Conservation (phyloP, 2,797 vertebrate species). For the Melanotaenia parkinsoni region DNA sequence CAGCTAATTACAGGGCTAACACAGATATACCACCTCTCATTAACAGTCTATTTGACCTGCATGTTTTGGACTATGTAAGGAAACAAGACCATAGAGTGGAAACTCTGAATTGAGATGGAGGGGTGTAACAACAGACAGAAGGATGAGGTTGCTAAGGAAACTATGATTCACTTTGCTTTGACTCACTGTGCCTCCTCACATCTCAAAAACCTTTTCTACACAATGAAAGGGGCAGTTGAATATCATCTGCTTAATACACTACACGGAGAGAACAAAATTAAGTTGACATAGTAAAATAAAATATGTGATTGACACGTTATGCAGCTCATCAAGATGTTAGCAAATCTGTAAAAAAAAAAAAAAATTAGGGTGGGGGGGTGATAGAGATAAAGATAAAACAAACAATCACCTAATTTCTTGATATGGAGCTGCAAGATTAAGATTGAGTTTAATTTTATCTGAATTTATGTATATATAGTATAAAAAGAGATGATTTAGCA, state of each 20-base stretch:
- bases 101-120: slow-evolving; percentile 7
- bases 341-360: not conserved
- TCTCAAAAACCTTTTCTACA: not conserved
- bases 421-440: not conserved
- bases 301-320: too few relatives aligned
- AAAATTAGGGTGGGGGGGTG: too few relatives aligned
- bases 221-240: not conserved
- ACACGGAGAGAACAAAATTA: slow-evolving; percentile 6
- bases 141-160: slow-evolving; percentile 1
- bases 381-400: slow-evolving; percentile 2
- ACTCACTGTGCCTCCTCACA: slow-evolving; percentile 8
- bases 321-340: slow-evolving; percentile 9
- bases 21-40: slow-evolving; percentile 41
- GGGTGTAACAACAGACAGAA: slow-evolving; percentile 10
- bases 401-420: slow-evolving; percentile 4
- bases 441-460: slow-evolving; percentile 3
- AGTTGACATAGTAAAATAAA: slow-evolving; percentile 2
- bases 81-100: slow-evolving; percentile 15
- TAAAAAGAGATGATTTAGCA: slow-evolving; percentile 11
- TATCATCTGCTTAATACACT: not conserved
- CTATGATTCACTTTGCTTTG: slow-evolving; percentile 1
- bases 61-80: slow-evolving; percentile 26
- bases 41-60: slow-evolving; percentile 36
- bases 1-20: slow-evolving; percentile 30
- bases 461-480: not conserved